Conservation (phyloP, 2,888 invertebrate genomes). For the Diplazon laetatorius region DNA sequence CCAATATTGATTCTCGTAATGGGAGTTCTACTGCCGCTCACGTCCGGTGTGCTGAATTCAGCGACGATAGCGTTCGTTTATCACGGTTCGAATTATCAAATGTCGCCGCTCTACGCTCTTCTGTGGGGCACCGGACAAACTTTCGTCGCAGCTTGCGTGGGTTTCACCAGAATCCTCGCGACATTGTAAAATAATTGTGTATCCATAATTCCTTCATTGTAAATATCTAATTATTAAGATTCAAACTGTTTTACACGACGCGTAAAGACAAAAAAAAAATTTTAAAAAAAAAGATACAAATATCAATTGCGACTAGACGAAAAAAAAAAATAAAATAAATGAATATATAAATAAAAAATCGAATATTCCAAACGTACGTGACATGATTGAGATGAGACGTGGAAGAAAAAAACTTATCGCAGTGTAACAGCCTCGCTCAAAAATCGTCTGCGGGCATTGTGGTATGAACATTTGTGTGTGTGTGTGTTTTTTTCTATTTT, state of each 20-base stretch:
- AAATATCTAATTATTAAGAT: slow-evolving; percentile 36
- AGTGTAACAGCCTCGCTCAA: slow-evolving; percentile 11
- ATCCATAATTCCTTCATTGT: slow-evolving; percentile 30
- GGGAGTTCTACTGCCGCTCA: slow-evolving; percentile 94
- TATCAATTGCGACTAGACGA: no score
- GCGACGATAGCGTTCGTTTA: slow-evolving; percentile 97
- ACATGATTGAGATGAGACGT: background rate
- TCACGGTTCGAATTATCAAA: slow-evolving; percentile 93
- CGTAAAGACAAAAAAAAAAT: slow-evolving; percentile 1
- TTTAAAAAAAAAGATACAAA: background rate
- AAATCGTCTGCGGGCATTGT: slow-evolving; percentile 11
- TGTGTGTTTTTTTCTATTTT: slow-evolving; percentile 9
- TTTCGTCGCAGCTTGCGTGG: slow-evolving; percentile 93
- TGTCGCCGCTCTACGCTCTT: slow-evolving; percentile 96
- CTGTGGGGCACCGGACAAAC: slow-evolving; percentile 98
- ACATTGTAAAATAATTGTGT: slow-evolving; percentile 87
- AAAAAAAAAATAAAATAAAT: background rate
- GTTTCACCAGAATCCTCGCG: slow-evolving; percentile 96
- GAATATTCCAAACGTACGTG: background rate
- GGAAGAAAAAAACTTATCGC: slow-evolving; percentile 12
- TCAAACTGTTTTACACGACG: slow-evolving; percentile 24
- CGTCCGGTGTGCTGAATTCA: slow-evolving; percentile 94
- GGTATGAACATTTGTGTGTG: slow-evolving; percentile 30
- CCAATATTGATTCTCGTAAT: slow-evolving; percentile 93
- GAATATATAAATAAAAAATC: background rate